Evolutionary conservation across 2,888 invertebrate genomes (phyloP), one percentile per base, ranked within the genome.

Genomic region (Loripinus fragilis): DNA sequence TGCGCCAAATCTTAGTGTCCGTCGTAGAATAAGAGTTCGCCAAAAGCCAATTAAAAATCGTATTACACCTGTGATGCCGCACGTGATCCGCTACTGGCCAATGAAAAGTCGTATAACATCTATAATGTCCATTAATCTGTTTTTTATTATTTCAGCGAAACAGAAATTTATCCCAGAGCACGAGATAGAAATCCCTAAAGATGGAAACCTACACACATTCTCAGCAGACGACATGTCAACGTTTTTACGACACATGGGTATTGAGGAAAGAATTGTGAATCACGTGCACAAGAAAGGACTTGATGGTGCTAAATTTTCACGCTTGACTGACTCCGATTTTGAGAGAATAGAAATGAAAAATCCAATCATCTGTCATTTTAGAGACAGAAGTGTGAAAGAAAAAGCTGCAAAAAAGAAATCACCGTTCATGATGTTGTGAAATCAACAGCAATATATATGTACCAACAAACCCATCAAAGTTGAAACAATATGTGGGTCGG

Each of bases 281-380:
- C 88, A 88, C 74, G 79, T 89, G 75, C 86, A 89, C 68, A 83
- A 86, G 68, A 90, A 88, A 70, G 83, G 87, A 67, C 85, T 93
- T 10, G 91, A 92, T 76, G 93, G 93, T 12, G 89, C 89, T 60
- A 89, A 87, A 72, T 93, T 93, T 78, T 88, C 91, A 2, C 87
- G 85, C 35, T 72, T 93, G 66, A 89, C 88, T 70, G 91, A 92
- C 81, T 80, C 85, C 0, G 92, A 93, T 50, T 80, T 93, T 64
- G 90, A 92, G 42, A 83, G 78, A 7, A 81, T 90, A 17, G 87
- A 89, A 28, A 87, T 93, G 71, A 86, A 88, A 55, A 91, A 93
- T 74, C 91, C 92, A n/a, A 77, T 88, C 8, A 83, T 86, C 48
- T 78, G 82, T 52, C 83, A 87, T 70, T 90, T 90, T 74, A 79